Percentiles rank a stretch among this genome's conserved stretches.
Conservation (phyloP, 2,797 vertebrate genomes). For the Anguilla anguilla region DNA sequence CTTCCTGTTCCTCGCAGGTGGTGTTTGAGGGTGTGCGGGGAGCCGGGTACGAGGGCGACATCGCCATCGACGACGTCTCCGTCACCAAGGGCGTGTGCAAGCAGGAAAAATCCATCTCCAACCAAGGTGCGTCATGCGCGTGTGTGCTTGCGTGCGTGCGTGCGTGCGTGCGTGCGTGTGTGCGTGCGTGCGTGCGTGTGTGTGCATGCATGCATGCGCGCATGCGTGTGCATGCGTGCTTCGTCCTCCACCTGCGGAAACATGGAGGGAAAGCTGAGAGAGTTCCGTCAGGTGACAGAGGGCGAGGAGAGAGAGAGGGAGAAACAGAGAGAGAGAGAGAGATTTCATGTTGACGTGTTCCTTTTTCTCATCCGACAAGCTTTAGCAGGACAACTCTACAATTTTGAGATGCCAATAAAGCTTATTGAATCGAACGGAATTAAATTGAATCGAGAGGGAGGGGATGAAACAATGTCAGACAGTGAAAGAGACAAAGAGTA, state of each 20-base stretch:
- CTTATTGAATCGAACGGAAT: no score
- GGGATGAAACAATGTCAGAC: conserved; percentile 1
- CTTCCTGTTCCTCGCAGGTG: conserved; percentile 72
- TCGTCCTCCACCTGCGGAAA: conserved; percentile 39
- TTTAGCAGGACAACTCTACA: no score
- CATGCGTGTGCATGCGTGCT: no score
- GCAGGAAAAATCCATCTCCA: conserved; percentile 72
- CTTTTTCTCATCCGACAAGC: no score
- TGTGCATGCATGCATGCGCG: no score
- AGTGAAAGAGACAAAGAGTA: background rate
- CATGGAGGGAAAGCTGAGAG: background rate
- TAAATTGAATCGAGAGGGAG: background rate
- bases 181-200: no score
- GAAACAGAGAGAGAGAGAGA: background rate
- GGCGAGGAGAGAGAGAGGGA: background rate
- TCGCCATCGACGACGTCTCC: conserved; percentile 93
- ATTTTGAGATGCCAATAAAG: no score
- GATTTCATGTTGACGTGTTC: no score
- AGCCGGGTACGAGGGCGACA: conserved; percentile 88
- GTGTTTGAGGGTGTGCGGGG: conserved; percentile 94
- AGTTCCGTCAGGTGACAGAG: background rate
- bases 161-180: no score
- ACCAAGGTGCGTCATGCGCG: conserved; percentile 65
- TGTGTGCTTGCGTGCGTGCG: background rate
- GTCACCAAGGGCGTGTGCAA: conserved; percentile 91